phyloP scores from a whole-genome alignment of 1,140 invertebrate genomes.

The Achatina immaculata region DNA sequence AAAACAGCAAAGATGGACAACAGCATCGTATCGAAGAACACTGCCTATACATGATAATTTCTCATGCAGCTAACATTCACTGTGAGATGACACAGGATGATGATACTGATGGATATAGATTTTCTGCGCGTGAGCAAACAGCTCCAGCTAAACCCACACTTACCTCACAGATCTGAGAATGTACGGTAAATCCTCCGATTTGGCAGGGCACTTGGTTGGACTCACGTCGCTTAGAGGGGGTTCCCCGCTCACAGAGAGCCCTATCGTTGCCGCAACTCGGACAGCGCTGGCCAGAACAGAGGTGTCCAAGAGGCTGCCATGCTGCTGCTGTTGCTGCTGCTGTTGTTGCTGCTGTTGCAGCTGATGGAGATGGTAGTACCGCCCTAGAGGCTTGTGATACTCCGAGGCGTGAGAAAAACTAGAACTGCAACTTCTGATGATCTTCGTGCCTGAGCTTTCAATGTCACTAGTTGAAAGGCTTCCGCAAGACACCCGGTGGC shows the following conservation, averaged over 20 bases:
- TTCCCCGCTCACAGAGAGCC: slow-evolving; percentile 26
- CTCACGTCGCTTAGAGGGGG: slow-evolving; percentile 19
- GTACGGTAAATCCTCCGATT: slow-evolving; percentile 19
- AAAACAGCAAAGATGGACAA: no score
- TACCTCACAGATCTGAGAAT: slow-evolving; percentile 38
- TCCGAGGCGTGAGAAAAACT: slow-evolving; percentile 21
- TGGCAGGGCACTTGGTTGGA: slow-evolving; percentile 9
- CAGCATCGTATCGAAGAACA: no score
- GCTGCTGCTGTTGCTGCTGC: slow-evolving; percentile 37
- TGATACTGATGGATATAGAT: no score
- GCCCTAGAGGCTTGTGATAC: slow-evolving; percentile 23
- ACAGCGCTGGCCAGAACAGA: slow-evolving; percentile 38
- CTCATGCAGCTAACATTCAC: no score
- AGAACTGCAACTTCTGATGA: slow-evolving; percentile 29
- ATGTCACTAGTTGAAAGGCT: neutral
- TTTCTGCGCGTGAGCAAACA: no score
- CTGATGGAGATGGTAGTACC: slow-evolving; percentile 35
- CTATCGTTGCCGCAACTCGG: slow-evolving; percentile 31
- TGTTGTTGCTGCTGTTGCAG: slow-evolving; percentile 37
- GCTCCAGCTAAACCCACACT: no score
- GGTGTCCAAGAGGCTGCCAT: slow-evolving; percentile 8
- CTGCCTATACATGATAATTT: no score
- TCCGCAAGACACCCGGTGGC: slow-evolving; percentile 30
- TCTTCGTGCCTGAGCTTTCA: slow-evolving; percentile 25
- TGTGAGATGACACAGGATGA: no score